These are phyloP conservation scores for Malurus alboscapulatus DNA, from an alignment of 2,113 vertebrate genomes.

Conservation along the genomic window DNA sequence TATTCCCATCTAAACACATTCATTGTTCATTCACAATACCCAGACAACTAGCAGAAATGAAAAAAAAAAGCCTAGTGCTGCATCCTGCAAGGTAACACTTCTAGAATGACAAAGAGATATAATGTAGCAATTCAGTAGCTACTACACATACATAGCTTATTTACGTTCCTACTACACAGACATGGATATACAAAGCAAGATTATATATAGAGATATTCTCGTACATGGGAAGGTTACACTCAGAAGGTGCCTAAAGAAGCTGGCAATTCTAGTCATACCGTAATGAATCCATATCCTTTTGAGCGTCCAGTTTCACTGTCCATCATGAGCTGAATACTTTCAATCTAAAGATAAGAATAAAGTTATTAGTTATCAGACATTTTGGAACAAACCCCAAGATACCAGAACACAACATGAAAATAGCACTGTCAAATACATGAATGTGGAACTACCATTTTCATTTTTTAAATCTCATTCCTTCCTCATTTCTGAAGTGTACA, in stretches of 20 bases:
- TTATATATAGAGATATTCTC: background rate
- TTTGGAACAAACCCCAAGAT: background rate
- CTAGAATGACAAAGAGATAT: background rate
- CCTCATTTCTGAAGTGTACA: background rate
- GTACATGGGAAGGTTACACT: background rate
- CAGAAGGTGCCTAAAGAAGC: background rate
- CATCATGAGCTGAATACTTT: constrained; percentile 98
- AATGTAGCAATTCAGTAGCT: background rate
- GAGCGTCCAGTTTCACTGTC: constrained; percentile 93
- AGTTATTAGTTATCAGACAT: background rate
- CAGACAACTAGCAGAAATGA: background rate
- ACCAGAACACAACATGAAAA: background rate
- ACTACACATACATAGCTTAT: no score
- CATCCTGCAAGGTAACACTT: background rate
- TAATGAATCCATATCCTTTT: constrained; percentile 98
- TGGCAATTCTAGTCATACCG: constrained; percentile 73
- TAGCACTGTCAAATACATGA: background rate
- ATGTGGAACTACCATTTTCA: background rate
- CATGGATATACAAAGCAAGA: background rate
- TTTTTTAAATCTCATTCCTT: background rate
- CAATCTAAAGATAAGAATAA: constrained; percentile 79
- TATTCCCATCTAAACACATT: background rate
- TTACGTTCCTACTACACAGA: background rate
- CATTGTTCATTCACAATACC: background rate
- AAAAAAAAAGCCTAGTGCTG: background rate